Conservation (phyloP, 2,113 vertebrate species). For the Rhineura floridana region DNA sequence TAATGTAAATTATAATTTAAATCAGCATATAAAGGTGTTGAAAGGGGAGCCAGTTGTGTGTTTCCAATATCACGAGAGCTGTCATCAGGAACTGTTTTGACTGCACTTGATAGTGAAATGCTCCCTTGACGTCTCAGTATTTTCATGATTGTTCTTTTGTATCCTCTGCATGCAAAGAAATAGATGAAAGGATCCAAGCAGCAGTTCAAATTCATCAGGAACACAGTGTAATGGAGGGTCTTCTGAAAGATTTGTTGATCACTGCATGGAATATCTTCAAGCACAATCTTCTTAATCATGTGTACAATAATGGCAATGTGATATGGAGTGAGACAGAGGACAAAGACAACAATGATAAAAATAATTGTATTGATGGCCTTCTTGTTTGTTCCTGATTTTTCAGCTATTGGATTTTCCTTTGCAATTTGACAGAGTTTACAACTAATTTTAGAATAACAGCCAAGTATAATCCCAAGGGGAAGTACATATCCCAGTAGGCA, state of each 20-base stretch:
- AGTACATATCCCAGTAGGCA: conserved; percentile 88
- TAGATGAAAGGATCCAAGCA: conserved; percentile 97
- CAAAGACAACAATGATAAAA: conserved; percentile 91
- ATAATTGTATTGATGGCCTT: conserved; percentile 94
- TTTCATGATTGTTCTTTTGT: conserved; percentile 92
- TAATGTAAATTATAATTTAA: too few relatives aligned
- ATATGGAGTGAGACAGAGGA: conserved; percentile 93
- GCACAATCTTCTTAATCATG: conserved; percentile 90
- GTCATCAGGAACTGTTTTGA: conserved; percentile 85
- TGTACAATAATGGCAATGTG: conserved; percentile 91
- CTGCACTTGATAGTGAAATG: conserved; percentile 89
- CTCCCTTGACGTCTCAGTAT: conserved; percentile 87
- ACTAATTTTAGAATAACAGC: conserved; percentile 90
- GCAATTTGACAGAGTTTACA: conserved; percentile 86
- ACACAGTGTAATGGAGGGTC: conserved; percentile 90
- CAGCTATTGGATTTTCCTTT: conserved; percentile 87
- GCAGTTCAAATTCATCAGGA: conserved; percentile 96
- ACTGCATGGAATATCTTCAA: conserved; percentile 71
- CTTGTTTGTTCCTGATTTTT: conserved; percentile 90
- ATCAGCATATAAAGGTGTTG: conserved; percentile 73
- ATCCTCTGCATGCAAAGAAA: conserved; percentile 97
- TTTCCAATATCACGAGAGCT: conserved; percentile 81
- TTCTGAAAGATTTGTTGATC: conserved; percentile 87
- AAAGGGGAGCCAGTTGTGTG: conserved; percentile 70
- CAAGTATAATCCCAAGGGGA: conserved; percentile 85